phyloP scores from a whole-genome alignment of 2,888 invertebrate species.

The Diaprepes abbreviatus region DNA sequence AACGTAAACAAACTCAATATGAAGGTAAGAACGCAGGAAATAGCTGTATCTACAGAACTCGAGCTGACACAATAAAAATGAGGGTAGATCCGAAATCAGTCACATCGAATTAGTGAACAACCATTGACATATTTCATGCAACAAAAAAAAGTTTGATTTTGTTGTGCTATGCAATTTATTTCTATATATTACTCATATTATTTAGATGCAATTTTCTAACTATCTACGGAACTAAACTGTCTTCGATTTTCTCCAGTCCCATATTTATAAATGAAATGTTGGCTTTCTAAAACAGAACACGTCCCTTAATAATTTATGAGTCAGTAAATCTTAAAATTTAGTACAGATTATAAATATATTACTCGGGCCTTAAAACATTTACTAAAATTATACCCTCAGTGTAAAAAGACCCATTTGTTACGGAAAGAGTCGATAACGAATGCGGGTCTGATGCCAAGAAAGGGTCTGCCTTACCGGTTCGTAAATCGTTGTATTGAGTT shows the following conservation, averaged over 20 bases:
- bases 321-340: constrained; percentile 7
- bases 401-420: constrained; percentile 21
- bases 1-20: no score
- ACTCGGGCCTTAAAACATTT: constrained; percentile 5
- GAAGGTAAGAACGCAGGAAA: no score
- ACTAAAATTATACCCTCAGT: constrained; percentile 3
- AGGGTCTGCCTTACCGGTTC: constrained; percentile 7
- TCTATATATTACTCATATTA: no score
- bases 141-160: no score
- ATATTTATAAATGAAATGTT: not conserved
- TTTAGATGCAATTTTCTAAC: no score
- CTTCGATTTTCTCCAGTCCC: not conserved
- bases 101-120: no score
- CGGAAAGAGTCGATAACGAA: constrained; percentile 16
- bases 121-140: no score
- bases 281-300: not conserved
- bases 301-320: not conserved
- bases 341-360: constrained; percentile 9
- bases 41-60: no score
- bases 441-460: constrained; percentile 18
- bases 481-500: constrained; percentile 18
- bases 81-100: no score
- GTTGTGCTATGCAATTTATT: no score
- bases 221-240: not conserved
- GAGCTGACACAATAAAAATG: no score